These are phyloP conservation scores for Ascaphus truei DNA, from an alignment of 2,113 vertebrate genomes.

Conservation along the genomic window DNA sequence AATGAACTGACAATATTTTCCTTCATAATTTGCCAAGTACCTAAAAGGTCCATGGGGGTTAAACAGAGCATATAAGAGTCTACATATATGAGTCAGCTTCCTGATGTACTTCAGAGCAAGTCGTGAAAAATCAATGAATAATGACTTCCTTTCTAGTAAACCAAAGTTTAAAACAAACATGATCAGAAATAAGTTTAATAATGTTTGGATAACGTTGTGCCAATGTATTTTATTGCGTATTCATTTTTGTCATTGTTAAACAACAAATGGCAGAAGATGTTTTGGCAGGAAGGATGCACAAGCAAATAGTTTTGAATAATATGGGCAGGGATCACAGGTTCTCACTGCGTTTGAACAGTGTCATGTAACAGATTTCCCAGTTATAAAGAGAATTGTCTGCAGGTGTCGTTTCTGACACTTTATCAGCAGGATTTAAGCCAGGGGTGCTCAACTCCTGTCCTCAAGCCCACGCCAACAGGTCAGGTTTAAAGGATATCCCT, in stretches of 20 bases:
- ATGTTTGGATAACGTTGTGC: not conserved
- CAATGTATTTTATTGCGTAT: conserved; percentile 10
- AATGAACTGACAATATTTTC: no score
- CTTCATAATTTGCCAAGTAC: no score
- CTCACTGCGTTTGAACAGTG: not conserved
- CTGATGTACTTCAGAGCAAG: not conserved
- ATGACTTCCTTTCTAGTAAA: not conserved
- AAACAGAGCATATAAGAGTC: no score
- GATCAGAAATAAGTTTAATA: no score
- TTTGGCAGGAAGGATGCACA: not conserved
- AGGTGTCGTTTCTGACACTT: not conserved
- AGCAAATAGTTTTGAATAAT: conserved; percentile 16
- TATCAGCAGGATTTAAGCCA: not conserved
- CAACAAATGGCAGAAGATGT: conserved; percentile 8
- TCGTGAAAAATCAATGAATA: not conserved
- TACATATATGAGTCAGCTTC: not conserved
- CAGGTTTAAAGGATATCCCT: no score
- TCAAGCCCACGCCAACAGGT: no score
- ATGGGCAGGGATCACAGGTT: not conserved
- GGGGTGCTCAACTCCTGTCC: no score
- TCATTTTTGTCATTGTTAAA: conserved; percentile 10
- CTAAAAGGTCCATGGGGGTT: no score
- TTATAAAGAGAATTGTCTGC: no score
- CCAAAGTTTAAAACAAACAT: not conserved
- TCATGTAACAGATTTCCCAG: conserved; percentile 14